These are phyloP conservation scores for Struthidea cinerea DNA, from an alignment of 2,113 vertebrate species.

Conservation along the genomic window DNA sequence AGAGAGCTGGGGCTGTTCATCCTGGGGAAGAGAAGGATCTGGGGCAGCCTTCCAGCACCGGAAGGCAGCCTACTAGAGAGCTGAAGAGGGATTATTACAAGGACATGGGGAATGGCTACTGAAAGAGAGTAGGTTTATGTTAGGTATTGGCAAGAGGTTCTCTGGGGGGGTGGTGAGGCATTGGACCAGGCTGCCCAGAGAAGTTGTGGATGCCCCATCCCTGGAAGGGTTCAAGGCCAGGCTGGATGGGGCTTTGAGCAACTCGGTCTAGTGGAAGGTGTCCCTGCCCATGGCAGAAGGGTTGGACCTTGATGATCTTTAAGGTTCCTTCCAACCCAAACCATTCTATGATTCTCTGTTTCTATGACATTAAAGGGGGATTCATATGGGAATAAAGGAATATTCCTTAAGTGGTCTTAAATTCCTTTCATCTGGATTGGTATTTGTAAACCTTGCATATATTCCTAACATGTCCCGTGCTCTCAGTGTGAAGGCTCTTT, in stretches of 20 bases:
- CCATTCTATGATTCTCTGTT: background rate
- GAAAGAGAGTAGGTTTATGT: background rate
- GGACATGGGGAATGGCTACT: background rate
- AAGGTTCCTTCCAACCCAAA: background rate
- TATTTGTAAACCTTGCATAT: background rate
- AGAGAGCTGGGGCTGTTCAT: background rate
- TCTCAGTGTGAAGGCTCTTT: background rate
- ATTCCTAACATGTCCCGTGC: accelerated
- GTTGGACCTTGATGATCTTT: background rate
- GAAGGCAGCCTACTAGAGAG: background rate
- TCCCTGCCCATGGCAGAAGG: too few relatives aligned
- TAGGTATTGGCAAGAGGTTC: too few relatives aligned
- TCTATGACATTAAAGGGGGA: background rate
- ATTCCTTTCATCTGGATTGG: background rate
- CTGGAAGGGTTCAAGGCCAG: too few relatives aligned
- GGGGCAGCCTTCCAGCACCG: background rate
- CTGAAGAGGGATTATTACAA: background rate
- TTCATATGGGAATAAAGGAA: background rate
- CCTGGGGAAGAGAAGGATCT: background rate
- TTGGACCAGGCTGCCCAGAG: background rate
- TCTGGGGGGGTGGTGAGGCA: background rate
- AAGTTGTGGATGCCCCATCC: background rate
- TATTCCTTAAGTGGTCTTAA: background rate
- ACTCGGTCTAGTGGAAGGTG: background rate
- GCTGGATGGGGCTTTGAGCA: background rate